A percentile compares a stretch with the other conserved stretches of the same genome.
Conservation (phyloP, 1,140 invertebrate species). For the Melanaphis sacchari region DNA sequence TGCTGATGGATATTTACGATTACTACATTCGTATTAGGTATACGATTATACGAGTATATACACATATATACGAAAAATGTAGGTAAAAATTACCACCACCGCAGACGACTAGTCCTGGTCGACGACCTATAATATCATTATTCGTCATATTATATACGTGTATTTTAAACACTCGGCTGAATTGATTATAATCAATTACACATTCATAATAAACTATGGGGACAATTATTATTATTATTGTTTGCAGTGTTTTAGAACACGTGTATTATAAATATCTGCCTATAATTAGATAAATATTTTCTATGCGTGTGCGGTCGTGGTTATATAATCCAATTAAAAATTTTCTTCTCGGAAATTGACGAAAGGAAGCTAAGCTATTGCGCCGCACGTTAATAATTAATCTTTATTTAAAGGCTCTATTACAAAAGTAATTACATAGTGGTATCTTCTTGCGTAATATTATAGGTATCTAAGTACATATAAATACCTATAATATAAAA, state of each 20-base stretch:
- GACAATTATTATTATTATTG: not conserved
- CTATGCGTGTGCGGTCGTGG: not conserved
- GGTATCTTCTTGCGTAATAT: not conserved
- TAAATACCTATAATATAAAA: not conserved
- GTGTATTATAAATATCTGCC: not conserved
- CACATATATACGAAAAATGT: not conserved
- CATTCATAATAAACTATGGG: not conserved
- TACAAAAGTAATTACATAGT: not conserved
- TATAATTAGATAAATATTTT: conserved; percentile 9
- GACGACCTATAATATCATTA: not conserved
- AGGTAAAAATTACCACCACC: not conserved
- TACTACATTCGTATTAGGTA: no score
- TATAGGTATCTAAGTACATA: not conserved
- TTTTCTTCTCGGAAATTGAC: not conserved
- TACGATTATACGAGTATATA: no score
- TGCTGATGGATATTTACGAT: not conserved
- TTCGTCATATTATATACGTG: not conserved
- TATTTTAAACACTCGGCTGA: not conserved
- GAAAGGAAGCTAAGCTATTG: not conserved
- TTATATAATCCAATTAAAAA: not conserved
- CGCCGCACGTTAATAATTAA: not conserved
- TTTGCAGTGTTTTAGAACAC: not conserved
- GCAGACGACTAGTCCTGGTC: not conserved
- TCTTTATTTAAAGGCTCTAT: not conserved
- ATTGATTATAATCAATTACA: conserved; percentile 1